Evolutionary conservation across 2,888 invertebrate species (phyloP).

Genomic region (Apamea epomidion): DNA sequence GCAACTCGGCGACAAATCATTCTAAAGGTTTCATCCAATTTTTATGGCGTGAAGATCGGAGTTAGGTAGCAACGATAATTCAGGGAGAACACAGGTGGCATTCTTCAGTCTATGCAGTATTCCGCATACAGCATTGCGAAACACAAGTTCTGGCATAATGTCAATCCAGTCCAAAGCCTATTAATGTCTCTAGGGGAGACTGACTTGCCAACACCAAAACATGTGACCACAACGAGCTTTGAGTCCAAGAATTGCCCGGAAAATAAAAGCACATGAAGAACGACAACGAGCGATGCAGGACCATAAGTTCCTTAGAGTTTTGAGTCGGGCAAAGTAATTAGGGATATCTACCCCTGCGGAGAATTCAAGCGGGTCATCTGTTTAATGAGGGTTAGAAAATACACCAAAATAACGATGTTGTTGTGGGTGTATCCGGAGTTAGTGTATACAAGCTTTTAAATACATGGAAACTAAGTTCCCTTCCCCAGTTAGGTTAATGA

Average conservation of each 20-base stretch:
- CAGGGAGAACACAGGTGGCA: background rate
- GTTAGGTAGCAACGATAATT: background rate
- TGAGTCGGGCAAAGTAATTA: background rate
- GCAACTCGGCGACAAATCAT: conserved; percentile 12
- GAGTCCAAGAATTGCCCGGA: background rate
- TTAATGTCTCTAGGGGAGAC: background rate
- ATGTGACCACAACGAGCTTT: background rate
- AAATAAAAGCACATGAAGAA: background rate
- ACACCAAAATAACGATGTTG: background rate
- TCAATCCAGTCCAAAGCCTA: background rate
- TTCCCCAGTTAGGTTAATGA: conserved; percentile 49
- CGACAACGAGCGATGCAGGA: background rate
- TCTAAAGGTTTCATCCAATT: conserved; percentile 2
- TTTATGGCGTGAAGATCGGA: background rate
- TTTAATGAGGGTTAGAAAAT: background rate
- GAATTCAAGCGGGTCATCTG: background rate
- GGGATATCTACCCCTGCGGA: background rate
- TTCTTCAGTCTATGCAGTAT: background rate
- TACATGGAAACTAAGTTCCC: conserved; percentile 10
- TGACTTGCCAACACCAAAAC: background rate
- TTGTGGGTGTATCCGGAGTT: background rate
- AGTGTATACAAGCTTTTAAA: background rate
- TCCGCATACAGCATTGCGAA: background rate
- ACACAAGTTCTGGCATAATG: background rate
- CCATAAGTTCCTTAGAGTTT: background rate